A percentile compares a stretch with the other conserved stretches of the same genome.
phyloP scores from a whole-genome alignment of 2,797 vertebrate genomes.

The Cichlasoma orientale region DNA sequence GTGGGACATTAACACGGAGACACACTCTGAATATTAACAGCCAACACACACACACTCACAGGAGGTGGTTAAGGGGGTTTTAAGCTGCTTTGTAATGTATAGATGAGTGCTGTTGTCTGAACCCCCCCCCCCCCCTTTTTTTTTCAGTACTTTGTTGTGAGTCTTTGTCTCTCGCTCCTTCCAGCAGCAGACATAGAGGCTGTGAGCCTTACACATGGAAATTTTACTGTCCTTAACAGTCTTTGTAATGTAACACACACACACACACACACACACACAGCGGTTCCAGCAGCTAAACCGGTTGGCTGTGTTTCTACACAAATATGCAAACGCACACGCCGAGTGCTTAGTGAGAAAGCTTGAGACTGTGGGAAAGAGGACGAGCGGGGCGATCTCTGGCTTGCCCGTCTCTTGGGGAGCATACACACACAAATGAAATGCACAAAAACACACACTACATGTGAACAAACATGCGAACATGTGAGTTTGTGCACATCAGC shows the following conservation, averaged over 20 bases:
- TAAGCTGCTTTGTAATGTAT: conserved; percentile 59
- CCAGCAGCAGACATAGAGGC: background rate
- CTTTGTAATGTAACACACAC: conserved; percentile 17
- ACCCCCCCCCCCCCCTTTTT: conserved; percentile 33
- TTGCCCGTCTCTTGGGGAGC: conserved; percentile 33
- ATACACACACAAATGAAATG: background rate
- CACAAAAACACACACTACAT: background rate
- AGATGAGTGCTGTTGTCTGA: conserved; percentile 10
- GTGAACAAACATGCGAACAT: conserved; percentile 38
- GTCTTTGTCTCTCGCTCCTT: conserved; percentile 22
- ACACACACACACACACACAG: background rate
- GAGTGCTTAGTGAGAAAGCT: conserved; percentile 34
- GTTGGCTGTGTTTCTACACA: background rate
- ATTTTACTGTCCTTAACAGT: conserved; percentile 23
- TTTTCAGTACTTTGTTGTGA: conserved; percentile 26
- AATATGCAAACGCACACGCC: background rate
- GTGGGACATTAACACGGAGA: conserved; percentile 19
- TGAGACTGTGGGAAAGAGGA: conserved; percentile 62
- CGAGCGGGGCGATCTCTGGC: conserved; percentile 27
- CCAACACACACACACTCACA: conserved; percentile 3
- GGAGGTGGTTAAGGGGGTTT: conserved; percentile 27
- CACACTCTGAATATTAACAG: conserved; percentile 30
- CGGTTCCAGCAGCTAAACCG: background rate
- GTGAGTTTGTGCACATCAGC: background rate
- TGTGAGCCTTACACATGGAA: conserved; percentile 46